phyloP scores from a whole-genome alignment of 2,888 invertebrate species.

The Tricholauxania praeusta region DNA sequence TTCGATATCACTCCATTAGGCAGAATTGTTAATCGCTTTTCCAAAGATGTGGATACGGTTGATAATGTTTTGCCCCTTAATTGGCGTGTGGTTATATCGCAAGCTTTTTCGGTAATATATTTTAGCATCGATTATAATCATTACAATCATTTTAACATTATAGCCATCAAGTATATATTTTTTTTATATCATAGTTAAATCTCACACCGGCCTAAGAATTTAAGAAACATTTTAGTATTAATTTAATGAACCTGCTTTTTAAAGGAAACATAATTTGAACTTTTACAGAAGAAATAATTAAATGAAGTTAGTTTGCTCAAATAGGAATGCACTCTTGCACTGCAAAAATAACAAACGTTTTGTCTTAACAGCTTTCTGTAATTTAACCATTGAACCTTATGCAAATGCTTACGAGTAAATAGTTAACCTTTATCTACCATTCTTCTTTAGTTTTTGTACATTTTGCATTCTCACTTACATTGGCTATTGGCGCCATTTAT shows the following conservation, averaged over 20 bases:
- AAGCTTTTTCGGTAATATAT: constrained; percentile 67
- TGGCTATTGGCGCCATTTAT: constrained; percentile 66
- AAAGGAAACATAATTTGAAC: background rate
- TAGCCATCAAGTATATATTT: too few relatives aligned
- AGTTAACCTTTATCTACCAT: constrained; percentile 1
- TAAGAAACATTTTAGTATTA: background rate
- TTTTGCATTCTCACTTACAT: constrained; percentile 61
- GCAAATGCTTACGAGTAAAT: background rate
- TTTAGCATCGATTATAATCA: constrained; percentile 9
- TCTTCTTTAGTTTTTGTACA: constrained; percentile 60
- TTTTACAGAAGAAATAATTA: background rate
- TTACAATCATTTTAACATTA: constrained; percentile 11
- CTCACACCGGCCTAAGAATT: background rate
- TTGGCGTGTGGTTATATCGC: constrained; percentile 63
- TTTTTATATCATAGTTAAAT: background rate
- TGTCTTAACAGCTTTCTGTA: too few relatives aligned
- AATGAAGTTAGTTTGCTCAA: background rate
- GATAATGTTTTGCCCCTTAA: constrained; percentile 71
- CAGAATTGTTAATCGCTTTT: constrained; percentile 78
- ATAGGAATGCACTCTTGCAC: background rate
- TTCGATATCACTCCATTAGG: constrained; percentile 85
- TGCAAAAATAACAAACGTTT: too few relatives aligned
- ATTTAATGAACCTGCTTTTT: background rate
- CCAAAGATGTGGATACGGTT: constrained; percentile 73
- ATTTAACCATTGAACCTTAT: background rate